Base-by-base conservation (phyloP, 2,113 vertebrate genomes). In the Sylvia atricapilla region DNA sequence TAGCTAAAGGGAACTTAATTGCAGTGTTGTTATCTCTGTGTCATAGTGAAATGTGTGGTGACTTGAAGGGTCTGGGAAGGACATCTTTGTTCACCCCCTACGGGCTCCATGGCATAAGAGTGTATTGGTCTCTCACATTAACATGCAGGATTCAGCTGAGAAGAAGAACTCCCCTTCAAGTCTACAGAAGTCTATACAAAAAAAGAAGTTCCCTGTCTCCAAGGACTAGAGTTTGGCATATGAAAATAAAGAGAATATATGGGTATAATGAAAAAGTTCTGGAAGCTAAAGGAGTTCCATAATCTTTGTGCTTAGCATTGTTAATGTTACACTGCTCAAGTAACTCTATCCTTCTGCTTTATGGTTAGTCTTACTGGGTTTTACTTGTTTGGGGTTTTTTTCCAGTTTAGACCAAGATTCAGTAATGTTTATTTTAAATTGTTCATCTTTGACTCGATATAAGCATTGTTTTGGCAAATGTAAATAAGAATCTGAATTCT, bases 21-120 rank as follows among this genome's bases (percentile, higher is more conserved):
- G 7, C 8, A 55, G 18, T 2, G 0, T 20, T 58, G 8, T 9
- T 77, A 6, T 53, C 20, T 70, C 39, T 58, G 14, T 25, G 35
- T n/a, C 67, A 15, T 15, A 37, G 18, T 47, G 14, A 82, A 87
- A 60, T 41, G 4, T 66, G 27, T 52, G 3, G 30, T 80, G 59
- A 24, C 25, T 63, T 63, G 44, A 66, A 66, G 43, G 80, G 22
- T 13, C 11, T 43, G 79, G 37, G 25, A 92, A 85, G 53, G 6
- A 8, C 53, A 15, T 27, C 15, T 59, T 30, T 1, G 0, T 62
- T 66, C 62, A 33, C 8, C 8, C 35, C 6, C 23, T 53, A 69
- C 37, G 0, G 1, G 16, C 13, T 79, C n/a, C 2, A 1, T 39
- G 20, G 4, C 7, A 6, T 33, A 3, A 5, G 12, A 62, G 16